Evolutionary conservation across 2,888 invertebrate genomes (phyloP), one percentile per base, ranked within the genome.

Genomic region (Helleia helle): DNA sequence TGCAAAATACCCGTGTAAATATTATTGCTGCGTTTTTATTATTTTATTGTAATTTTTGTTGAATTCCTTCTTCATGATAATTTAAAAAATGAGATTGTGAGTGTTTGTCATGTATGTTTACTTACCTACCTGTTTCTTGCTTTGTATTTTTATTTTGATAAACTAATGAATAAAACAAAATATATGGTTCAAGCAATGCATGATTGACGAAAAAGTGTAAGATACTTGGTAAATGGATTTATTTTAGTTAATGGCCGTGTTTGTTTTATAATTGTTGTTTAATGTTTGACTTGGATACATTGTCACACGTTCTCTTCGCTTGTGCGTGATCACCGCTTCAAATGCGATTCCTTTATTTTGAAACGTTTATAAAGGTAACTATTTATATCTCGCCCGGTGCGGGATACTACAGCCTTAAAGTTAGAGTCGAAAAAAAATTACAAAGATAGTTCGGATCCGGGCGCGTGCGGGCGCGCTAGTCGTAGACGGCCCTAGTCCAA

Each of bases 241-340:
- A 46, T 71, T 77, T 71, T 71, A 68, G 56, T 59, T 59, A 73
- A 72, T 80, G 71, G 66, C 57, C 62, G 72, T 79, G 69, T 73
- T 59, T 69, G 59, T 65, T 62, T 69, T 62, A 31, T 71, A 58
- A 65, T 64, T 70, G 69, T 76, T 75, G 69, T 80, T 70, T 64
- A 62, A 56, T 68, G 68, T 71, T 50, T 68, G 61, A 70, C 62
- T 67, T 65, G 62, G 59, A 71, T 76, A 65, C 71, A 61, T 69
- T 71, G 59, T 70, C 66, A 79, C 83, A 81, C 81, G 65, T 81
- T 79, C 80, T 80, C 81, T 81, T 79, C 81, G 84, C 84, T 84
- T 84, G 65, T 73, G 84, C 81, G 84, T 83, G 75, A 66, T 76
- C 84, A 84, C 84, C 59, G 84, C 84, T 84, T 84, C 66, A 51